Evolutionary conservation across 35 echinoderm and acorn worm genomes (phyloP).

Genomic region (Lytechinus pictus): DNA sequence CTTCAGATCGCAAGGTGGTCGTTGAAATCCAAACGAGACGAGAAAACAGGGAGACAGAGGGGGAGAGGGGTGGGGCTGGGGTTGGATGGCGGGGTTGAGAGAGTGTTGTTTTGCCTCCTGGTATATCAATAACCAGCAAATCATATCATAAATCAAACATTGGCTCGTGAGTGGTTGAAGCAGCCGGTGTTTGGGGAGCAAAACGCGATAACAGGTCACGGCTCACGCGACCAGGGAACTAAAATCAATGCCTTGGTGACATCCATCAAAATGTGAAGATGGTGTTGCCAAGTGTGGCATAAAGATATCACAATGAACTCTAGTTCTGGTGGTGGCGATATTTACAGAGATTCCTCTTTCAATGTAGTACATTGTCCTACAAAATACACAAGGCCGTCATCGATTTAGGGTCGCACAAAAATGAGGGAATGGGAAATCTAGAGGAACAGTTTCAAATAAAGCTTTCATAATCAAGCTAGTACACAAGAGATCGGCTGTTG

Average conservation of each 20-base stretch:
- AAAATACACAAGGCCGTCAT: not conserved
- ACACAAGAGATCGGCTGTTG: no score
- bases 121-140: not conserved
- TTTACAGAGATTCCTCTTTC: not conserved
- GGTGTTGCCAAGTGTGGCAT: not conserved
- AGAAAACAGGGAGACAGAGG: not conserved
- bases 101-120: not conserved
- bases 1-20: not conserved
- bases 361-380: not conserved
- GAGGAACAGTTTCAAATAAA: no score
- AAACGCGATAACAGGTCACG: not conserved
- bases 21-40: not conserved
- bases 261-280: not conserved
- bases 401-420: not conserved
- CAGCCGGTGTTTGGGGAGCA: not conserved
- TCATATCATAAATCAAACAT: slow-evolving; percentile 14
- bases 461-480: no score
- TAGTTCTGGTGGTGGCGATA: not conserved
- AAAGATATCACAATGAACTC: not conserved
- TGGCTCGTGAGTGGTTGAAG: not conserved
- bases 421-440: no score
- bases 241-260: not conserved
- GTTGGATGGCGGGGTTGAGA: not conserved
- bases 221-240: slow-evolving; percentile 7
- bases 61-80: not conserved